Base-by-base conservation (phyloP, 2,888 invertebrate species). In the Tetrapedia diversipes region DNA sequence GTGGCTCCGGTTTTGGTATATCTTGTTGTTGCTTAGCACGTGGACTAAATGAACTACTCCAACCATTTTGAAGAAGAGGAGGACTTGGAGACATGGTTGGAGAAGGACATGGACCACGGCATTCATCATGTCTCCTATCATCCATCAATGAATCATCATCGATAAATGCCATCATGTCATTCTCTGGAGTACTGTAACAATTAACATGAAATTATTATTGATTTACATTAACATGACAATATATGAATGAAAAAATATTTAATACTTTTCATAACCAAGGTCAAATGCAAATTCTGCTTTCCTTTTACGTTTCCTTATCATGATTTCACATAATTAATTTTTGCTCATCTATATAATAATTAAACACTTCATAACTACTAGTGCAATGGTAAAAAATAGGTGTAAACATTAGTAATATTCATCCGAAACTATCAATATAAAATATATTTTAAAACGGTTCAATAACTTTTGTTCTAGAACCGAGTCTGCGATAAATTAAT, bases 81-180 rank as follows among this genome's bases (percentile, higher is more conserved):
- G 93, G 94, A 64, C 85, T 83, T 14, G 86, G 67, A 22, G 86
- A 87, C 81, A 87, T 80, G n/a, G 87, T 86, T 16, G 90, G 87
- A 34, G 89, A 84, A 29, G 86, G 85, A 41, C 93, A 84, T n/a
- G 86, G 85, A 24, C 93, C 94, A 79, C 93, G 93, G 84, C 93
- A 94, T 83, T 94, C 90, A 1, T 90, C 88, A 45, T 86, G 83
- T 24, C 88, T 86, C 60, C 87, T 87, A 39, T 90, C 89, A 34
- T 89, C 94, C 68, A 94, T 93, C 29, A 93, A 92, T n/a, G 94
- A 93, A 89, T 94, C 94, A 19, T 96, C 96, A 90, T 96, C 96
- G 79, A 96, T 96, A 86, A 96, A 96, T 34, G 95, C 95, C 93
- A 96, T 94, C 82, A 95, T 92, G 89, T 96, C 96, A 77, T 95